Conservation (phyloP, 1,140 invertebrate genomes). For the Onthophagus taurus region DNA sequence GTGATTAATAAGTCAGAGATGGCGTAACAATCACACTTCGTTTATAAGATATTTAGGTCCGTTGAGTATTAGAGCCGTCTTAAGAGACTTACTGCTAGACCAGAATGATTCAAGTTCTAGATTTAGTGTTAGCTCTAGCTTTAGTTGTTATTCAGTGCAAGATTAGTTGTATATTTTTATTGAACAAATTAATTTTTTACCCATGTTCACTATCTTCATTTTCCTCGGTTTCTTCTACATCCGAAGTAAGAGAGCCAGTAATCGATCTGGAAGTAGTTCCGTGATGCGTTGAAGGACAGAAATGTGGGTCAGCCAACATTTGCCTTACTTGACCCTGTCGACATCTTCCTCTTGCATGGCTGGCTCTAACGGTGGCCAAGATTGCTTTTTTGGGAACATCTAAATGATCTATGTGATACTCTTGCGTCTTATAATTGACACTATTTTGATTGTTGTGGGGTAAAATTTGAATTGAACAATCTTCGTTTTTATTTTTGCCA, state of each 20-base stretch:
- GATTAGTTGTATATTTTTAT: too few species aligned
- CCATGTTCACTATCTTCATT: conserved; percentile 37
- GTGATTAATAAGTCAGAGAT: too few species aligned
- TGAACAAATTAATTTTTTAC: conserved; percentile 10
- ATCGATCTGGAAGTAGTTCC: conserved; percentile 21
- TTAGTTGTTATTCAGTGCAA: too few species aligned
- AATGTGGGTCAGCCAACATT: conserved; percentile 29
- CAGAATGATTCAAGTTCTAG: too few species aligned
- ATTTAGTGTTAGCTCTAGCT: too few species aligned
- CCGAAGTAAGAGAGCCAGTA: conserved; percentile 20
- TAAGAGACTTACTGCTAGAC: too few species aligned
- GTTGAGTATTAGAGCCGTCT: too few species aligned
- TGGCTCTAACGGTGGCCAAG: conserved; percentile 32
- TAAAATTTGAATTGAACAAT: conserved; percentile 18
- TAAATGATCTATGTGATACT: conserved; percentile 25
- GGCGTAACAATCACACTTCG: too few species aligned
- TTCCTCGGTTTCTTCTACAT: conserved; percentile 34
- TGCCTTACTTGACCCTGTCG: conserved; percentile 31
- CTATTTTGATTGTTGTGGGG: conserved; percentile 25
- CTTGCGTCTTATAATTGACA: conserved; percentile 19
- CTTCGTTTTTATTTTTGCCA: too few species aligned
- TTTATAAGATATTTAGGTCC: too few species aligned
- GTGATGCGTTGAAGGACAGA: conserved; percentile 28
- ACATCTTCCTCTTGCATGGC: conserved; percentile 31
- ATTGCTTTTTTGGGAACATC: conserved; percentile 34